Percentiles rank a stretch among this genome's conserved stretches.
Conservation (phyloP, 2,888 invertebrate genomes). For the Aphodius sticticus region DNA sequence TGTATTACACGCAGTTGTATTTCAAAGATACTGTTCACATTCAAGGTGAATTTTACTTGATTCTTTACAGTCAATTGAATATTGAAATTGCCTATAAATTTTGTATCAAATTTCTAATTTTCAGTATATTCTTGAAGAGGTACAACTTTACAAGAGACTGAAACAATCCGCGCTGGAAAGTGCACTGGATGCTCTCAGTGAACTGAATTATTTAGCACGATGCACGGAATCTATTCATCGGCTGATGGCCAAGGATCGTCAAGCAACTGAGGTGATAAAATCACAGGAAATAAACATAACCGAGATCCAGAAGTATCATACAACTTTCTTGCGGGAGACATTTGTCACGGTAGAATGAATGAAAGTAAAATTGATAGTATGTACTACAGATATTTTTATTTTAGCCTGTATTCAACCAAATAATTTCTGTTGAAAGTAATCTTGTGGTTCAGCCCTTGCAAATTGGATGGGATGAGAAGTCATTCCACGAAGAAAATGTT, state of each 20-base stretch:
- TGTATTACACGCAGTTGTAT: too few relatives aligned
- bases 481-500: neutral
- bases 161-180: constrained; percentile 53
- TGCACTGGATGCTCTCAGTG: constrained; percentile 55
- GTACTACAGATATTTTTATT: constrained; percentile 22
- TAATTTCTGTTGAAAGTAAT: constrained; percentile 42
- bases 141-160: constrained; percentile 53
- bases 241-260: constrained; percentile 48
- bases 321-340: constrained; percentile 34
- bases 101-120: neutral
- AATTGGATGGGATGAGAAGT: neutral
- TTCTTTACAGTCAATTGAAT: too few relatives aligned
- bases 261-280: constrained; percentile 40
- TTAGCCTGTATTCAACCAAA: constrained; percentile 41
- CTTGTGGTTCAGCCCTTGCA: constrained; percentile 35
- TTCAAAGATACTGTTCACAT: too few relatives aligned
- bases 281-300: neutral
- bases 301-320: constrained; percentile 30
- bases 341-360: constrained; percentile 13
- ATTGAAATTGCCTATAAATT: too few relatives aligned
- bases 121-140: constrained; percentile 54
- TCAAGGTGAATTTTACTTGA: too few relatives aligned
- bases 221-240: constrained; percentile 57
- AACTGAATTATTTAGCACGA: constrained; percentile 57
- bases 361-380: neutral